Percentiles rank a stretch among this genome's conserved stretches.
Evolutionary conservation across 92 coral and sea anemone genomes (phyloP).

Genomic region (Anthopleura xanthogrammica): DNA sequence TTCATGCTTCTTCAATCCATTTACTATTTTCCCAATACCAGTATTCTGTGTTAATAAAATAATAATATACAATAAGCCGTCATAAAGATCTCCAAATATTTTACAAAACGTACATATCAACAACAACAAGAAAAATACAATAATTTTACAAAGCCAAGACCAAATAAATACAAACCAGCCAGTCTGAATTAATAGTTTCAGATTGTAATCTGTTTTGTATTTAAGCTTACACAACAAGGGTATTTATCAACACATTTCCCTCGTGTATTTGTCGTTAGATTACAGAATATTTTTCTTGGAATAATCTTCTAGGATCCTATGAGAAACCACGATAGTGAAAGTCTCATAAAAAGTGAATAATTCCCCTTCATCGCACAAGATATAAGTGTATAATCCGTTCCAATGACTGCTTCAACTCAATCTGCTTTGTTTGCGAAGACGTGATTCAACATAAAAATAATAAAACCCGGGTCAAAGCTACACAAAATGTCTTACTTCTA

Average conservation of each 20-base stretch:
- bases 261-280: neutral
- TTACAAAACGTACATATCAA: neutral
- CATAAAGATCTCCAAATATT: neutral
- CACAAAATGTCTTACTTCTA: neutral
- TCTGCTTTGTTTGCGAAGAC: neutral
- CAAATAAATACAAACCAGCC: too few relatives aligned
- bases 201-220: neutral
- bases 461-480: neutral
- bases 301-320: neutral
- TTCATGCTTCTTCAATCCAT: constrained; percentile 66
- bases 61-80: neutral
- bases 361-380: too few relatives aligned
- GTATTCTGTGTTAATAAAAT: constrained; percentile 58
- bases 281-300: neutral
- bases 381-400: neutral
- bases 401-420: neutral
- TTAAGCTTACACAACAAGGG: neutral
- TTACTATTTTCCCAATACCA: constrained; percentile 91
- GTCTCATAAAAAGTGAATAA: too few relatives aligned
- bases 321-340: too few relatives aligned
- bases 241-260: neutral
- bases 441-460: neutral
- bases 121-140: neutral
- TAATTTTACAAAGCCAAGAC: neutral
- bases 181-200: too few relatives aligned